Base-by-base conservation (phyloP, 1,140 invertebrate genomes). In the Heterodera schachtii region DNA sequence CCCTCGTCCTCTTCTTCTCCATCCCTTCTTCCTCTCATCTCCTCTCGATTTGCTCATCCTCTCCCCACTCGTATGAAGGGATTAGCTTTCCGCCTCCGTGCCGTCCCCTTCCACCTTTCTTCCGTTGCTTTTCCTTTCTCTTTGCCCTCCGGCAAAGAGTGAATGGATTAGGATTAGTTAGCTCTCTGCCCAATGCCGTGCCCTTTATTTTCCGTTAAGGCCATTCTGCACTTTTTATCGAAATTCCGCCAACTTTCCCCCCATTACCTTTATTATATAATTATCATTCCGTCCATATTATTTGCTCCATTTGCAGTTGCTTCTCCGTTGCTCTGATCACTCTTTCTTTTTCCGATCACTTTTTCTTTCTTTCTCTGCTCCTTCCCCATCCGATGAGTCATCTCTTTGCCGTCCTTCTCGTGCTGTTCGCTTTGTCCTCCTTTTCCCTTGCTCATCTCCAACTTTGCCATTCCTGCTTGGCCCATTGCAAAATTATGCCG, bases 401-500 rank as follows among this genome's bases (percentile, higher is more conserved):
- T 31, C 1, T 31, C 31, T 31, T 31, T 43, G n/a, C 16, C 41
- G 6, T 19, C 11, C 67, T 8, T 52, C 49, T 52, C 49, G 11
- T 11, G 6, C 49, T 52, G 6, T 52, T 11, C 49, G 49, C 49
- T 11, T 6, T 11, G 49, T 52, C 41, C 67, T 43, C 41, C 67
- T 69, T 19, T 19, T 43, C 6, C 67, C 41, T 43, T 19, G n/a
- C n/a, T 16, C 49, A 6, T 52, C 67, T 6, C n/a, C n/a, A 52
- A 19, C 41, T 57, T 47, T 86, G 85, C 69, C 83, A 86, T 79
- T 85, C 86, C n/a, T 86, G 85, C 73, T 70, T 87, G 19, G 60
- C 79, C n/a, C 76, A 80, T 44, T 86, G 85, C 71, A 85, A 86
- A 80, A 81, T 75, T 21, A 31, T 78, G n/a, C 78, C 84, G 44